Conservation (phyloP, 2,113 vertebrate genomes). For the Scophthalmus maximus region DNA sequence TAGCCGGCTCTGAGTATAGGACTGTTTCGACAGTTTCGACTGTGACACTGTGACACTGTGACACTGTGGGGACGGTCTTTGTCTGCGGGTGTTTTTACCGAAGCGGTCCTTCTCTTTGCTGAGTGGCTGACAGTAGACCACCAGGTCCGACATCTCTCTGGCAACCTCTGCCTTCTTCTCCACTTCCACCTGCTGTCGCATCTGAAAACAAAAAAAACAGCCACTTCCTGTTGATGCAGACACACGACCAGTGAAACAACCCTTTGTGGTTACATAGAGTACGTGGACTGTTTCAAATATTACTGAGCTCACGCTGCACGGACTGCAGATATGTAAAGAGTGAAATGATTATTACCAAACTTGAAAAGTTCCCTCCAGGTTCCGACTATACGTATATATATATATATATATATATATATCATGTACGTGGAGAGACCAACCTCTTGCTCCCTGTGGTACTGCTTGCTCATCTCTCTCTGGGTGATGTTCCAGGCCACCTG, state of each 20-base stretch:
- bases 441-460: conserved; percentile 68
- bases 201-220: conserved; percentile 75
- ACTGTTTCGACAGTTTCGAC: too few species aligned
- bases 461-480: conserved; percentile 81
- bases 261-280: not conserved
- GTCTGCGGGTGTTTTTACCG: conserved; percentile 80
- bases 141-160: conserved; percentile 95
- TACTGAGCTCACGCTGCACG: too few species aligned
- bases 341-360: too few species aligned
- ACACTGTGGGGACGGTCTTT: not conserved
- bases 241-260: not conserved
- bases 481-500: conserved; percentile 91
- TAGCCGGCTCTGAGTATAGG: too few species aligned
- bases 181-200: conserved; percentile 86
- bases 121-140: conserved; percentile 95
- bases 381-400: too few species aligned
- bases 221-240: conserved; percentile 43
- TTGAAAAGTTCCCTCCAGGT: too few species aligned
- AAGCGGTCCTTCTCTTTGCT: conserved; percentile 96
- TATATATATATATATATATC: too few species aligned
- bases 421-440: conserved; percentile 37
- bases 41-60: too few species aligned
- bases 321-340: too few species aligned
- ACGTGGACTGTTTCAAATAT: too few species aligned
- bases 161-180: conserved; percentile 92